Conservation (phyloP, 1,140 invertebrate species). For the Eumeta japonica region DNA sequence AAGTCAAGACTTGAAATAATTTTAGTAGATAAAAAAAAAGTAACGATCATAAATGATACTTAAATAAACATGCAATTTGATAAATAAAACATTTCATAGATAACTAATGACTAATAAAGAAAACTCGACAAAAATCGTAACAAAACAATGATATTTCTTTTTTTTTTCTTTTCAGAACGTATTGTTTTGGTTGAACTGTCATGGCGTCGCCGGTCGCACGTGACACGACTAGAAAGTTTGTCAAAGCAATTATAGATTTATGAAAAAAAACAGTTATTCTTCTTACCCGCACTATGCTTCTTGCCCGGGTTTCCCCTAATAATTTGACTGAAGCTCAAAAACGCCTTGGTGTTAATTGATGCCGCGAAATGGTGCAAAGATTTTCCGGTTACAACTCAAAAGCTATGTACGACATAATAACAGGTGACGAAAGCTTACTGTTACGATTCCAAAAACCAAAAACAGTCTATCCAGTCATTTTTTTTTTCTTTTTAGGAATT, state of each 20-base stretch:
- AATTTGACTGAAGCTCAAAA: too few relatives aligned
- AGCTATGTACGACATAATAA: too few relatives aligned
- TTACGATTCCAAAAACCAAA: too few relatives aligned
- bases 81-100: neutral
- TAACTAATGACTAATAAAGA: neutral
- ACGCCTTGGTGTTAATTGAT: too few relatives aligned
- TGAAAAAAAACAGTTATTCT: conserved; percentile 5
- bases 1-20: neutral
- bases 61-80: neutral
- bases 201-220: neutral
- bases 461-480: too few relatives aligned
- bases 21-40: conserved; percentile 4
- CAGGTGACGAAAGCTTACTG: too few relatives aligned
- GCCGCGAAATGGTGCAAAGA: too few relatives aligned
- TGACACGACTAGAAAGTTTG: neutral
- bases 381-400: too few relatives aligned
- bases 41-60: neutral
- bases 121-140: conserved; percentile 6
- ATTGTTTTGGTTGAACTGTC: neutral
- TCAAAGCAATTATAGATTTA: conserved; percentile 2
- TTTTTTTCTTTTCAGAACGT: neutral
- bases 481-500: too few relatives aligned
- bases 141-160: conserved; percentile 3
- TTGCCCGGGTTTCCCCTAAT: too few relatives aligned
- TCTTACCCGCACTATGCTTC: conserved; percentile 4